phyloP scores from a whole-genome alignment of 2,797 vertebrate genomes.

The Dendrocincla fuliginosa region DNA sequence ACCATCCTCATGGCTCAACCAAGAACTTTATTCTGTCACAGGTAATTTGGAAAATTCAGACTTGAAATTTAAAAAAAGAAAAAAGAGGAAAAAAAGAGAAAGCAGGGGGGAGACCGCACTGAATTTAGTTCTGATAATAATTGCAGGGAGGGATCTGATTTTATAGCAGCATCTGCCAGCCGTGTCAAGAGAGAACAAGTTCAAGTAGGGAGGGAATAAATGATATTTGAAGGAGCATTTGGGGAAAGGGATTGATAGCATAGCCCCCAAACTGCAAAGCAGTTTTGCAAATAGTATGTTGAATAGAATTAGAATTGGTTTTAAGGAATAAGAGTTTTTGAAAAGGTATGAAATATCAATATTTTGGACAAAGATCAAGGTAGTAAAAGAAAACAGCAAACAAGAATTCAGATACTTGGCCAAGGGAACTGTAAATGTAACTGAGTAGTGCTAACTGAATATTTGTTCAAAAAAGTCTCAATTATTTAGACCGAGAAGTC shows the following conservation, averaged over 20 bases:
- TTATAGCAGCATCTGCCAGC: not conserved
- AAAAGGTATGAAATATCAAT: not conserved
- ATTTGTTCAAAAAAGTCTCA: not conserved
- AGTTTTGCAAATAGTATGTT: not conserved
- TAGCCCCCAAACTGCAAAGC: not conserved
- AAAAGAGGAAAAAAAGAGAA: too few relatives aligned
- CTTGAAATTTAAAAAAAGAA: not conserved
- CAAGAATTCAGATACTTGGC: not conserved
- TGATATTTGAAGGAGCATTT: not conserved
- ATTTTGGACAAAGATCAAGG: not conserved
- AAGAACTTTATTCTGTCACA: not conserved
- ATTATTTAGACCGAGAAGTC: not conserved
- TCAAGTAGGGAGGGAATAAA: not conserved
- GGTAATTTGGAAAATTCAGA: not conserved
- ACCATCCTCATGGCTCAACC: not conserved
- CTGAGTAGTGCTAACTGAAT: not conserved
- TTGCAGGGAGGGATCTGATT: not conserved
- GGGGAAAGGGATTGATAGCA: not conserved
- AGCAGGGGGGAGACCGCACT: rapidly evolving
- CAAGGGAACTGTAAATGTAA: not conserved
- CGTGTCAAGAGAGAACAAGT: not conserved
- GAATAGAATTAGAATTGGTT: not conserved
- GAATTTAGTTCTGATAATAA: not conserved
- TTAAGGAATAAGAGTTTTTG: not conserved
- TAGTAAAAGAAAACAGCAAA: not conserved